These are phyloP conservation scores for Orchestes rusci DNA, from an alignment of 2,888 invertebrate genomes.

Conservation along the genomic window DNA sequence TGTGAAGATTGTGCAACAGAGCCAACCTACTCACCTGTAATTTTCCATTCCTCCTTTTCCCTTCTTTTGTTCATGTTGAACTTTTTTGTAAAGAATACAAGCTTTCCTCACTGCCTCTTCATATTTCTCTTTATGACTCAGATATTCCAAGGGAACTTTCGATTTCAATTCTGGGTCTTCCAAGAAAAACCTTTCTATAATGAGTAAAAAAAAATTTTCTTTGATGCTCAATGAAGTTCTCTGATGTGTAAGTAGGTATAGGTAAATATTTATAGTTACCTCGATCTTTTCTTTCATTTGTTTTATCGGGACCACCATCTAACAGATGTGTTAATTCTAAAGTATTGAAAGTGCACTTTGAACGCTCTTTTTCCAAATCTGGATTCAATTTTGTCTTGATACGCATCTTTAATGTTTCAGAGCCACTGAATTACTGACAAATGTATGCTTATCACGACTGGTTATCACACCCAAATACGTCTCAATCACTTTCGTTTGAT, in stretches of 20 bases:
- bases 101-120: slow-evolving; percentile 70
- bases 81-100: slow-evolving; percentile 62
- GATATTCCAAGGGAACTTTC: slow-evolving; percentile 63
- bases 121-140: slow-evolving; percentile 80
- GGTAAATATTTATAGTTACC: slow-evolving; percentile 41
- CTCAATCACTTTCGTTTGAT: no score
- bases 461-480: no score
- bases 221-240: background rate
- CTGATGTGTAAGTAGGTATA: background rate
- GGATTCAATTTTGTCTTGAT: slow-evolving; percentile 56
- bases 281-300: slow-evolving; percentile 58
- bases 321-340: slow-evolving; percentile 70
- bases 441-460: no score
- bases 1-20: no score
- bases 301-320: slow-evolving; percentile 70
- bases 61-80: slow-evolving; percentile 61
- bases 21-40: no score
- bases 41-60: slow-evolving; percentile 70
- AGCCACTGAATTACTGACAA: no score
- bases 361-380: slow-evolving; percentile 66
- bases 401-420: no score
- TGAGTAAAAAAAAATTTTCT: no score
- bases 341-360: slow-evolving; percentile 66
- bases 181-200: slow-evolving; percentile 54
- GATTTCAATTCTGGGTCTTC: slow-evolving; percentile 61